Evolutionary conservation across 2,888 invertebrate genomes (phyloP), one percentile per base, ranked within the genome.

Genomic region (Colletes collaris): DNA sequence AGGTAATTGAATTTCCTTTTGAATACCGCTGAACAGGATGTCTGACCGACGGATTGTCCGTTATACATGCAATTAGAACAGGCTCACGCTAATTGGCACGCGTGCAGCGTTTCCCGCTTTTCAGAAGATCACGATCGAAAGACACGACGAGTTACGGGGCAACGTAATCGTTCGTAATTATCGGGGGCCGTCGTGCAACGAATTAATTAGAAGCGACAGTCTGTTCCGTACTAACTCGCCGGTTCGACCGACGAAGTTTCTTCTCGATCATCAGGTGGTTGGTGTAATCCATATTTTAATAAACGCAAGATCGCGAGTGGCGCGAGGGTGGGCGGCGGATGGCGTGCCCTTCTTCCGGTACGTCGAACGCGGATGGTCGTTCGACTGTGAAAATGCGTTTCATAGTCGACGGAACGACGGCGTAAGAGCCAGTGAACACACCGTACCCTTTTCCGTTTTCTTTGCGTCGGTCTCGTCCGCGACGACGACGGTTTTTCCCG

Each of bases 61-160:
- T 73, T 73, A 66, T 52, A 52, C 58, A 16, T 58, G 53, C 62
- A 72, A 85, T 85, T 85, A 76, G 56, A 69, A 59, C 64, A 70
- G 46, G 40, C 58, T 55, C 69, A 75, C 77, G 62, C 64, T 76
- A 67, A 84, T 84, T 82, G 76, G 75, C 85, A 82, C 85, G 64
- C 75, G 74, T 44, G 11, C 66, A 44, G 37, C 46, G n/a, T 60
- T 64, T 27, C 13, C 56, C 53, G 55, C n/a, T 81, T 74, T 81
- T 81, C 69, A 37, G 66, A 56, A 50, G 62, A 69, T 56, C 66
- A 37, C 67, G 72, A 59, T 56, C 64, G 68, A 49, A 55, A n/a
- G n/a, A 19, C 44, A 5, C 19, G 59, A n/a, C 50, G 50, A 2
- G 50, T 1, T 2, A 35, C 40, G 4, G 40, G 4, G 44, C 49